Evolutionary conservation across 2,888 invertebrate species (phyloP).

Genomic region (Hydrotaea cyrtoneurina): DNA sequence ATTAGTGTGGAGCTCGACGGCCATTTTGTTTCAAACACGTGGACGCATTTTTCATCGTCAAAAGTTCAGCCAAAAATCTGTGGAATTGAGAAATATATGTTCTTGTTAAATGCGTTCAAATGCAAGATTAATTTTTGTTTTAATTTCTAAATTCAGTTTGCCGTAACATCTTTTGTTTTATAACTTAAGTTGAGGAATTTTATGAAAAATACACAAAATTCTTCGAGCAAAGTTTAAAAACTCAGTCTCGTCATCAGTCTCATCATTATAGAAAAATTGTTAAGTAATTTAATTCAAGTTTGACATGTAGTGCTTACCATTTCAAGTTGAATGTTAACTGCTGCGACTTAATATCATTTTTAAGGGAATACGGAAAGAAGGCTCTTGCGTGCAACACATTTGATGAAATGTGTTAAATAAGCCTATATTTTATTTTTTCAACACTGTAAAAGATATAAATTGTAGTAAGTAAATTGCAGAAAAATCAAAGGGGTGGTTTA

Average conservation of each 20-base stretch:
- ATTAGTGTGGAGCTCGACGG: not conserved
- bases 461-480: conserved; percentile 19
- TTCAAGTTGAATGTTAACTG: not conserved
- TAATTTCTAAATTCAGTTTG: conserved; percentile 63
- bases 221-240: conserved; percentile 58
- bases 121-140: not conserved
- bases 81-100: not conserved
- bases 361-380: too few species aligned
- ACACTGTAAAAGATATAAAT: conserved; percentile 42
- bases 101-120: not conserved
- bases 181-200: conserved; percentile 53
- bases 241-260: conserved; percentile 79
- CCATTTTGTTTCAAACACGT: conserved; percentile 25
- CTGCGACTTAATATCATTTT: too few species aligned
- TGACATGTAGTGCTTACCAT: conserved; percentile 20
- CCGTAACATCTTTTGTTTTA: conserved; percentile 65
- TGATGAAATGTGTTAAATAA: too few species aligned
- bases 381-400: too few species aligned
- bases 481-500: not conserved
- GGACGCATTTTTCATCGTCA: not conserved
- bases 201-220: conserved; percentile 69
- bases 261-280: conserved; percentile 72
- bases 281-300: not conserved
- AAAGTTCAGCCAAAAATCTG: not conserved
- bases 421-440: too few species aligned